Conservation (phyloP, 2,797 vertebrate species). For the Halcyon smyrnensis region DNA sequence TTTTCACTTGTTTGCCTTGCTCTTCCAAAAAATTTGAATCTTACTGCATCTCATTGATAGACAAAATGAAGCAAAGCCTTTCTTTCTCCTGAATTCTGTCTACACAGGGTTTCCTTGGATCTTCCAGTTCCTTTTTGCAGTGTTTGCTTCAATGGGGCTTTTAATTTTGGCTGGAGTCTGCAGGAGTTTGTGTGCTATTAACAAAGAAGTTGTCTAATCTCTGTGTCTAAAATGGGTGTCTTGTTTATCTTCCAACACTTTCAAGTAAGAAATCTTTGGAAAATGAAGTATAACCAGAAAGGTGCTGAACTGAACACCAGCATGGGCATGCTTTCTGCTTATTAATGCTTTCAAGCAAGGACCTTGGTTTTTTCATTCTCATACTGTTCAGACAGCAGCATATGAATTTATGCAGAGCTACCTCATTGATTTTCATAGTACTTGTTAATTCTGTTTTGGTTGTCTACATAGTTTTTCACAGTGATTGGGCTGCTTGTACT, state of each 20-base stretch:
- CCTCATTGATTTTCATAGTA: slow-evolving; percentile 25
- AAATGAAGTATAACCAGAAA: slow-evolving; percentile 24
- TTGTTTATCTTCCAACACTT: slow-evolving; percentile 38
- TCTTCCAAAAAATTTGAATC: neutral
- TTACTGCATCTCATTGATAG: neutral
- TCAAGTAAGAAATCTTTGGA: slow-evolving; percentile 5
- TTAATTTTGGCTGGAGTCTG: slow-evolving; percentile 18
- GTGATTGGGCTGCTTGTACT: neutral
- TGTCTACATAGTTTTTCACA: neutral
- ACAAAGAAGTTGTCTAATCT: slow-evolving; percentile 22
- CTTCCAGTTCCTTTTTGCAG: slow-evolving; percentile 9
- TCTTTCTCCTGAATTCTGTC: neutral
- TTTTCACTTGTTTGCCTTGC: neutral
- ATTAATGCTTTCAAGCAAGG: neutral
- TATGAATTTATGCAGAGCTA: slow-evolving; percentile 19
- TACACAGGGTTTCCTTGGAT: neutral
- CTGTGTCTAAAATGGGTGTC: neutral
- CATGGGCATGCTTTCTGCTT: slow-evolving; percentile 12
- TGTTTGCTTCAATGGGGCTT: neutral
- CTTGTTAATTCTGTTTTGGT: neutral
- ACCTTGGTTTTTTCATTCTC: neutral
- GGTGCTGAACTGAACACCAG: slow-evolving; percentile 1
- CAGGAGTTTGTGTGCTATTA: neutral
- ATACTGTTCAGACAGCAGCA: neutral
- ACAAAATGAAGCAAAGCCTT: neutral